These are phyloP conservation scores for Rhynchotus rufescens DNA, from an alignment of 2,797 vertebrate species.

Conservation along the genomic window DNA sequence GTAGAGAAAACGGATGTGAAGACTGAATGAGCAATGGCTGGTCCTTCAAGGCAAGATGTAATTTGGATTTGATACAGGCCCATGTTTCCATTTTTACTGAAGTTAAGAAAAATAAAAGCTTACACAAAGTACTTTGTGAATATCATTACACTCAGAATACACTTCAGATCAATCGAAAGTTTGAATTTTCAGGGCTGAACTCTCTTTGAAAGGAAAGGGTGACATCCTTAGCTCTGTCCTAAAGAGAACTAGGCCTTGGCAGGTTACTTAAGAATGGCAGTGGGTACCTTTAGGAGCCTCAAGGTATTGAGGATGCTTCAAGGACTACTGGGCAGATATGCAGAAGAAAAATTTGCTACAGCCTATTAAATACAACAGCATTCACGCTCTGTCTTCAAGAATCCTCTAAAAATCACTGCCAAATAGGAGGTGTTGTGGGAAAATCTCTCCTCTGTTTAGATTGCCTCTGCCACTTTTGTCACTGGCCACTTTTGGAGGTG, in stretches of 20 bases:
- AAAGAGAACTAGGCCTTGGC: background rate
- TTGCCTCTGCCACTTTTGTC: background rate
- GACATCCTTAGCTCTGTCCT: background rate
- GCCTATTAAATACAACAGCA: background rate
- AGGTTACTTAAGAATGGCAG: background rate
- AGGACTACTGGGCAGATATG: background rate
- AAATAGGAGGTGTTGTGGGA: background rate
- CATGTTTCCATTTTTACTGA: background rate
- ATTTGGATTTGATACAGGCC: background rate
- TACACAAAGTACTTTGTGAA: background rate
- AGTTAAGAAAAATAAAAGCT: background rate
- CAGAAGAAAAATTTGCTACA: background rate
- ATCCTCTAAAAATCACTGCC: background rate
- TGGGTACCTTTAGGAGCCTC: background rate
- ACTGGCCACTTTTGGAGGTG: background rate
- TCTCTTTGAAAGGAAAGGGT: background rate
- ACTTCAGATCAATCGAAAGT: background rate
- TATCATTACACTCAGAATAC: background rate
- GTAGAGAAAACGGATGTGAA: background rate
- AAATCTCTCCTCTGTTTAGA: background rate
- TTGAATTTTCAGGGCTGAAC: background rate
- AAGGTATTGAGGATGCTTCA: background rate
- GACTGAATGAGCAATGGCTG: background rate
- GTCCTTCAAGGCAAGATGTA: background rate
- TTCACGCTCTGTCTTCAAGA: background rate